phyloP scores from a whole-genome alignment of 2,797 vertebrate species.

The Halcyon leucocephala region DNA sequence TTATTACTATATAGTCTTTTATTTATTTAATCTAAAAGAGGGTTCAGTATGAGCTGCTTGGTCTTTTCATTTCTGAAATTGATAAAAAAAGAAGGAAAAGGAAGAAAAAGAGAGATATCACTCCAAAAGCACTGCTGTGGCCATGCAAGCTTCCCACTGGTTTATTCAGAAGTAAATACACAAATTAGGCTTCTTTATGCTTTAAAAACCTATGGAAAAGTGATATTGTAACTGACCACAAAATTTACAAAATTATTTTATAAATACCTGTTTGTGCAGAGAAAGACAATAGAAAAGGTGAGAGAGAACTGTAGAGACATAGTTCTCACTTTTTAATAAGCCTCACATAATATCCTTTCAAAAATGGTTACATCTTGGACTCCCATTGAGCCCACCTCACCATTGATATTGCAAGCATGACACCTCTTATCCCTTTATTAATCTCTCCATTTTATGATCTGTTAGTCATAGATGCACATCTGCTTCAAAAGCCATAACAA shows the following conservation, averaged over 20 bases:
- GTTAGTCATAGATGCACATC: constrained; percentile 61
- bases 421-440: constrained; percentile 75
- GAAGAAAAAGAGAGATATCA: neutral
- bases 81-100: neutral
- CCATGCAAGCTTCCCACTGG: neutral
- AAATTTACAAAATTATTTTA: neutral
- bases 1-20: neutral
- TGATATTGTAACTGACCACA: neutral
- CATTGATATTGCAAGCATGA: neutral
- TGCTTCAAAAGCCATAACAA: constrained; percentile 58
- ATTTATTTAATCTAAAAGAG: neutral
- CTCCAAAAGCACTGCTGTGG: neutral
- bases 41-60: neutral
- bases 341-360: constrained; percentile 45
- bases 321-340: constrained; percentile 49
- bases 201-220: neutral
- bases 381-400: neutral
- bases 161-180: neutral
- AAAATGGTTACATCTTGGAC: constrained; percentile 1
- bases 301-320: neutral
- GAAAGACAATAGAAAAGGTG: neutral
- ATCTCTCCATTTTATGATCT: constrained; percentile 73
- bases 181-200: neutral
- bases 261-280: neutral
- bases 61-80: neutral